phyloP scores from a whole-genome alignment of 2,113 vertebrate species.

The Centrocercus urophasianus region DNA sequence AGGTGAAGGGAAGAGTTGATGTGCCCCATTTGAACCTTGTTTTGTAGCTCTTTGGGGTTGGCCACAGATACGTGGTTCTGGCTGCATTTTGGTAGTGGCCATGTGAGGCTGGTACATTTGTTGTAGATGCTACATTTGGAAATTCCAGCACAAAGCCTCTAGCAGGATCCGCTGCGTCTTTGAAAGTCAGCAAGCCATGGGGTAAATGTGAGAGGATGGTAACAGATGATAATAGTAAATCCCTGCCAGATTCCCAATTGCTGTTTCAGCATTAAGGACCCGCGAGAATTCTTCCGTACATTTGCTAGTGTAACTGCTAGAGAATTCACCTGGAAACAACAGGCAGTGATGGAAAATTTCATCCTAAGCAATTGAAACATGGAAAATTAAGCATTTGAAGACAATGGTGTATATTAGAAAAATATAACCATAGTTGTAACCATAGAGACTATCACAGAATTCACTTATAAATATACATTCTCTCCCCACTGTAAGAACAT shows the following conservation, averaged over 20 bases:
- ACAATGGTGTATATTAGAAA: constrained; percentile 68
- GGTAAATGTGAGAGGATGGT: constrained; percentile 8
- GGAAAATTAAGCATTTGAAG: constrained; percentile 62
- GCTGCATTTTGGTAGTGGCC: background rate
- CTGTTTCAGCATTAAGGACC: constrained; percentile 35
- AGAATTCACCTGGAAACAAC: constrained; percentile 68
- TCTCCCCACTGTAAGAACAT: background rate
- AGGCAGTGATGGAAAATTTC: constrained; percentile 62
- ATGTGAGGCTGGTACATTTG: background rate
- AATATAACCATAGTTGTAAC: constrained; percentile 51
- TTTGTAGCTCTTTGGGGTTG: background rate
- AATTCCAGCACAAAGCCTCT: background rate
- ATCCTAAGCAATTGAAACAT: constrained; percentile 56
- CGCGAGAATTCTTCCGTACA: constrained; percentile 33
- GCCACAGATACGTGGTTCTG: background rate
- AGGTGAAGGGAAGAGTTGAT: background rate
- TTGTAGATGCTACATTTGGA: background rate
- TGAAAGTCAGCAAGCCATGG: background rate
- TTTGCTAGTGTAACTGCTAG: constrained; percentile 57
- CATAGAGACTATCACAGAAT: constrained; percentile 64
- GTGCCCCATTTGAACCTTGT: fast-evolving
- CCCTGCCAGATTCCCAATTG: background rate
- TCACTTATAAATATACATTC: constrained; percentile 31
- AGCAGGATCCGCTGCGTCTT: background rate
- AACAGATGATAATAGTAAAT: background rate